Evolutionary conservation across 2,113 vertebrate species (phyloP).

Genomic region (Pteronura brasiliensis): DNA sequence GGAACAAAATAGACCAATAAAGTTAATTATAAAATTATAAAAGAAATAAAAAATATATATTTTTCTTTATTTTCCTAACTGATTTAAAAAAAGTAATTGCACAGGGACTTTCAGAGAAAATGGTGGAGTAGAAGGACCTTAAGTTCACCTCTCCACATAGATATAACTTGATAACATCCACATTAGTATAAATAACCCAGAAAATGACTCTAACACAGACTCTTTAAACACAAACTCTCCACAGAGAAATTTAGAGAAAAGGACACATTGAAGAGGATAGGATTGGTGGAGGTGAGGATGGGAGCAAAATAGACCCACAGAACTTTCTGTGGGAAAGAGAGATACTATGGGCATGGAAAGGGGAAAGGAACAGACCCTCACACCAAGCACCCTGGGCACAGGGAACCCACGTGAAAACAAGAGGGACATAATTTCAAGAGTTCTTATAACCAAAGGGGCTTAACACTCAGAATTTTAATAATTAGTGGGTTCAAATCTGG

Average conservation of each 20-base stretch:
- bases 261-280: background rate
- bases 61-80: background rate
- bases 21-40: background rate
- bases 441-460: background rate
- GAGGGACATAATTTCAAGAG: background rate
- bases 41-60: background rate
- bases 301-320: background rate
- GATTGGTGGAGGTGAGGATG: background rate
- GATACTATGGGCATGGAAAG: background rate
- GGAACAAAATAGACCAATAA: background rate
- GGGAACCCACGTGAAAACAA: background rate
- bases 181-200: background rate
- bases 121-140: background rate
- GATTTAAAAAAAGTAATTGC: background rate
- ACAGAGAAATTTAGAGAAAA: background rate
- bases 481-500: background rate
- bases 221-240: background rate
- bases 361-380: background rate
- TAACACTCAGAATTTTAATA: background rate
- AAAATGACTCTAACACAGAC: background rate
- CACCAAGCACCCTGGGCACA: background rate
- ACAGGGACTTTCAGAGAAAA: background rate
- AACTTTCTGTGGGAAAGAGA: background rate
- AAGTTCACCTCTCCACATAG: background rate
- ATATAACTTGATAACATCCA: background rate